These are phyloP conservation scores for Upupa epops DNA, from an alignment of 2,113 vertebrate species.

Conservation along the genomic window DNA sequence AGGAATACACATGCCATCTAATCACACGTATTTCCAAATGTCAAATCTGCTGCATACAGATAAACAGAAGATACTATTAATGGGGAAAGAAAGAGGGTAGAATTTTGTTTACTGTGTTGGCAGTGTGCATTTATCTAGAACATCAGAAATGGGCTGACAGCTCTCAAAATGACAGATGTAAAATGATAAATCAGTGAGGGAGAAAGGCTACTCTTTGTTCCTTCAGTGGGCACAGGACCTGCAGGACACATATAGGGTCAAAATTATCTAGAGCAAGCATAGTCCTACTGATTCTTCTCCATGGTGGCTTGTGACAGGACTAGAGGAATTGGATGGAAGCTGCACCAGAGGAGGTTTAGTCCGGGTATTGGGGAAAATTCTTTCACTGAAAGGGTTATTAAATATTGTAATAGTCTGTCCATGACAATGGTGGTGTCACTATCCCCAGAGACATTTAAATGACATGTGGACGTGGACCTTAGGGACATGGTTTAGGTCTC, in stretches of 20 bases:
- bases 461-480: too few species aligned
- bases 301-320: too few species aligned
- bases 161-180: rapidly evolving
- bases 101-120: background rate
- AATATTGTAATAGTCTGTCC: too few species aligned
- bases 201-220: background rate
- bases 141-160: background rate
- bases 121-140: background rate
- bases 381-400: too few species aligned
- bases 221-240: background rate
- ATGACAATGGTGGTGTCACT: too few species aligned
- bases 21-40: background rate
- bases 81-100: background rate
- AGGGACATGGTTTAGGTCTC: too few species aligned
- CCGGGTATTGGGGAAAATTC: too few species aligned
- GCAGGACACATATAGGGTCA: background rate
- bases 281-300: background rate
- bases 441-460: too few species aligned
- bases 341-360: too few species aligned
- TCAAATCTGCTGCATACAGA: background rate
- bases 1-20: background rate
- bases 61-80: background rate
- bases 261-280: background rate
- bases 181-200: background rate
- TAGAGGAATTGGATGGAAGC: too few species aligned